Conservation (phyloP, 1,140 invertebrate genomes). For the Drosophila nebulosa region DNA sequence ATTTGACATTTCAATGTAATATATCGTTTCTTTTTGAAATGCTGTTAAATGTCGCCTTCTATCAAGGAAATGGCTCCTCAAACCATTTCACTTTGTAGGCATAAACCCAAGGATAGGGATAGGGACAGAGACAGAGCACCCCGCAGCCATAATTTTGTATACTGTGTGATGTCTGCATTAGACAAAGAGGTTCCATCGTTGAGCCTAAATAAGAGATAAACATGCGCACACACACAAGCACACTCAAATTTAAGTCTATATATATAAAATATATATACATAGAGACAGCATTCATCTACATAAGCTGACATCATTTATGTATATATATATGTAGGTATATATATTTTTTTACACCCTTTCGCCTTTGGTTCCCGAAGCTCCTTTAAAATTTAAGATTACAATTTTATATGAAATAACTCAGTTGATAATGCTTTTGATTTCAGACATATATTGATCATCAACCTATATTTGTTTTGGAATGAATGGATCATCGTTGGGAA, state of each 20-base stretch:
- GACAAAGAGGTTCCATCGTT: conserved; percentile 12
- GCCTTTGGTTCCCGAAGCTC: not conserved
- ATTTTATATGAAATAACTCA: too few relatives aligned
- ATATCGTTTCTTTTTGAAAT: not conserved
- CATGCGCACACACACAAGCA: conserved; percentile 11
- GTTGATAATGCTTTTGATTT: too few relatives aligned
- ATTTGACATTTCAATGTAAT: not conserved
- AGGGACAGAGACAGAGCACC: not conserved
- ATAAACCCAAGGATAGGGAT: not conserved
- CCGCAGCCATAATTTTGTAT: not conserved
- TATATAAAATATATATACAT: not conserved
- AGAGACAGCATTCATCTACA: conserved; percentile 28
- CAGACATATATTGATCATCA: too few relatives aligned
- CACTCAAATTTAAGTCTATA: conserved; percentile 4
- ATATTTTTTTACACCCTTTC: not conserved
- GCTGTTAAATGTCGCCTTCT: not conserved
- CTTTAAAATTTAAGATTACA: too few relatives aligned
- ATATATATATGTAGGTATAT: too few relatives aligned
- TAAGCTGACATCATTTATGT: conserved; percentile 41
- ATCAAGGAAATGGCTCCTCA: not conserved
- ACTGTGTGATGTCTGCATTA: conserved; percentile 3
- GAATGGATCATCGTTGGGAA: too few relatives aligned
- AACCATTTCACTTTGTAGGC: not conserved
- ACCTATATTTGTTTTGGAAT: too few relatives aligned
- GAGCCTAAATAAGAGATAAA: conserved; percentile 53